phyloP scores from a whole-genome alignment of 2,113 vertebrate species.

The Labeo catla region DNA sequence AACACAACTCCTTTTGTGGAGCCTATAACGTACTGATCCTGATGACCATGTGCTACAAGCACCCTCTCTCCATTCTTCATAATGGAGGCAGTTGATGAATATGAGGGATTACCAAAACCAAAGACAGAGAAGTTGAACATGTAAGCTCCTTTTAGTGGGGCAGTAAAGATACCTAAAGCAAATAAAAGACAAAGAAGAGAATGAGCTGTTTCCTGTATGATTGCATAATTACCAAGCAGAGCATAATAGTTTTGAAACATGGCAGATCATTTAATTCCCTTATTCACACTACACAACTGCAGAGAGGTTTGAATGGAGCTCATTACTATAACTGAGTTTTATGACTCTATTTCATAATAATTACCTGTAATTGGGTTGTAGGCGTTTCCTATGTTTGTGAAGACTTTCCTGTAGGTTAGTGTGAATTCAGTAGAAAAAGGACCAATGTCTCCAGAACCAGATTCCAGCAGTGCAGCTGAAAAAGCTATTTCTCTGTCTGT shows the following conservation, averaged over 20 bases:
- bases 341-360: too few relatives aligned
- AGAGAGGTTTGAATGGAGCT: neutral
- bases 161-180: neutral
- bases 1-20: neutral
- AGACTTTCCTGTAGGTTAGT: too few relatives aligned
- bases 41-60: neutral
- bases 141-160: neutral
- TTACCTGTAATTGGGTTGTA: too few relatives aligned
- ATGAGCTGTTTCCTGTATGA: too few relatives aligned
- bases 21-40: fast-evolving
- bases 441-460: too few relatives aligned
- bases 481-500: too few relatives aligned
- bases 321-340: too few relatives aligned
- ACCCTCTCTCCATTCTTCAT: neutral
- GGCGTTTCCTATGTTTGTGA: too few relatives aligned
- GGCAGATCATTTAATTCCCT: neutral
- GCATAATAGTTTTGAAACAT: too few relatives aligned
- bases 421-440: too few relatives aligned
- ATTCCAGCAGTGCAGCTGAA: too few relatives aligned
- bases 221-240: neutral
- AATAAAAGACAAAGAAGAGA: neutral
- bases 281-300: neutral
- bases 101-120: too few relatives aligned
- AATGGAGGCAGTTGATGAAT: neutral
- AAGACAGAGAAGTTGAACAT: neutral